Evolutionary conservation across 2,797 vertebrate genomes (phyloP).

Genomic region (Uromys caudimaculatus): DNA sequence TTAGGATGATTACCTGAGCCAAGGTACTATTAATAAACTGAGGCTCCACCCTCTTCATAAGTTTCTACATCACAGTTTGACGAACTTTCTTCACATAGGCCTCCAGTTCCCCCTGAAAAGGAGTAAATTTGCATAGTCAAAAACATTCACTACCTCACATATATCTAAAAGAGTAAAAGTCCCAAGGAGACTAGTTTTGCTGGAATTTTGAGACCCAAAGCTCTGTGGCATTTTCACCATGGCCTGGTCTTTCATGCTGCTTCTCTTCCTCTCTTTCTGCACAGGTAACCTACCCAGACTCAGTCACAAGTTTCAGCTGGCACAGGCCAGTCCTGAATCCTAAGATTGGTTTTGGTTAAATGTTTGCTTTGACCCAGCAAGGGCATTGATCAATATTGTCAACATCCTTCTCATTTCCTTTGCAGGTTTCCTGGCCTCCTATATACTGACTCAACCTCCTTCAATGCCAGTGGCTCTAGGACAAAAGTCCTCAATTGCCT

Average conservation of each 20-base stretch:
- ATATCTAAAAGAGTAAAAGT: not conserved
- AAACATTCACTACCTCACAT: not conserved
- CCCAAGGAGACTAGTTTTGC: not conserved
- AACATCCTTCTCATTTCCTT: accelerated
- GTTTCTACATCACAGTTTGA: not conserved
- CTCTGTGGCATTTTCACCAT: not conserved
- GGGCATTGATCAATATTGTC: accelerated
- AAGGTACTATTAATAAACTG: not conserved
- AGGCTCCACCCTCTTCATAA: not conserved
- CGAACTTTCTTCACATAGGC: not conserved
- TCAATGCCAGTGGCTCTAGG: not conserved
- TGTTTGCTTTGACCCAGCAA: not conserved
- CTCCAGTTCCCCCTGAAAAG: not conserved
- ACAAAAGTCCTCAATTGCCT: not conserved
- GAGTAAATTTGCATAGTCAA: not conserved
- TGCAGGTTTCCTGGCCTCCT: not conserved
- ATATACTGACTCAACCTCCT: not conserved
- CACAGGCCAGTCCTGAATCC: not conserved
- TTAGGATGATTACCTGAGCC: not conserved
- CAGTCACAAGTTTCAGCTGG: too few species aligned
- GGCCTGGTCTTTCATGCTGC: not conserved
- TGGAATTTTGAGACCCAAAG: not conserved
- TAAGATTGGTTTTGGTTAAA: too few species aligned
- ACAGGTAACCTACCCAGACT: not conserved
- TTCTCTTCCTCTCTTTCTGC: not conserved